These are phyloP conservation scores for Synergus itoensis DNA, from an alignment of 2,888 invertebrate species.

Conservation along the genomic window DNA sequence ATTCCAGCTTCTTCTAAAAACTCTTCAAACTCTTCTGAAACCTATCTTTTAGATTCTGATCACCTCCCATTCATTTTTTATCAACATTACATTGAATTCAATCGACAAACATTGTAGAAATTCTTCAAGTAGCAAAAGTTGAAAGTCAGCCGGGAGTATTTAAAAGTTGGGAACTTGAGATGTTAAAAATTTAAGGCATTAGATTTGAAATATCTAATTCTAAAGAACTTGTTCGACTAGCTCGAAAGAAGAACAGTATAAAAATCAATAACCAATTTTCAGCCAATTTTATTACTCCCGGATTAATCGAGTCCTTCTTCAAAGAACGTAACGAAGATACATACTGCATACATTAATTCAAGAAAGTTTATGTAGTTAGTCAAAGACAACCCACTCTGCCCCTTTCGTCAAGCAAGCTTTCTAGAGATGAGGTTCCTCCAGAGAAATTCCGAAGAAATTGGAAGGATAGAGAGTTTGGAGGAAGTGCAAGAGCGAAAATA, in stretches of 20 bases:
- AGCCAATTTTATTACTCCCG: background rate
- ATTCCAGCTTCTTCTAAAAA: background rate
- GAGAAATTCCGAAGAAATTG: slow-evolving; percentile 38
- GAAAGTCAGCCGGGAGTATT: too few species aligned
- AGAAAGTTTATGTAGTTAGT: background rate
- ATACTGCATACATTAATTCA: background rate
- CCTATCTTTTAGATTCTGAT: too few species aligned
- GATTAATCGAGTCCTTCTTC: background rate
- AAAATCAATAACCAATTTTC: background rate
- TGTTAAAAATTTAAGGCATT: too few species aligned
- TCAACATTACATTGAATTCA: background rate
- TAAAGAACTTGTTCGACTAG: too few species aligned
- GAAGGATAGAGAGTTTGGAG: slow-evolving; percentile 42
- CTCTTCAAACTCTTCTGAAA: too few species aligned
- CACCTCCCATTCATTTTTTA: too few species aligned
- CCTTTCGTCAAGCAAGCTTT: background rate
- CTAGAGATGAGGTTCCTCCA: background rate
- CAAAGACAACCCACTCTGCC: background rate
- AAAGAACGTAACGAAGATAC: background rate
- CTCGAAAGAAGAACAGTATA: background rate
- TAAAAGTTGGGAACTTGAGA: too few species aligned
- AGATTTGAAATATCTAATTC: too few species aligned
- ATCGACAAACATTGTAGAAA: background rate
- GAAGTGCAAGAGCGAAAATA: slow-evolving; percentile 39
- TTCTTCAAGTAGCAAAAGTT: too few species aligned